Conservation (phyloP, 2,797 vertebrate genomes). For the Eleutherodactylus coqui region DNA sequence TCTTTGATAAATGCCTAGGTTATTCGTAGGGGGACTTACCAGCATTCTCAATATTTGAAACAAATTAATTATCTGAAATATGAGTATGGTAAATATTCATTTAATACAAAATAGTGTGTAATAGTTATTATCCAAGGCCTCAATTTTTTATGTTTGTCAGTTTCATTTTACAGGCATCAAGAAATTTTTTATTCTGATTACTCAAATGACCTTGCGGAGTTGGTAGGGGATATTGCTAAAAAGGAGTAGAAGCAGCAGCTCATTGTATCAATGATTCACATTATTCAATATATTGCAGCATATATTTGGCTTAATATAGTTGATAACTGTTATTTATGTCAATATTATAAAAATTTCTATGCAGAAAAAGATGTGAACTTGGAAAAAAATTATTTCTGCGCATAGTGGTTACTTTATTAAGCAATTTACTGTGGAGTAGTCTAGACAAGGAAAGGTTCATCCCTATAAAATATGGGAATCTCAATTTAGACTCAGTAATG, state of each 20-base stretch:
- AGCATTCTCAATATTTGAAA: neutral
- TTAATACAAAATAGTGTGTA: neutral
- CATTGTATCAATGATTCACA: neutral
- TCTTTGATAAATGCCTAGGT: neutral
- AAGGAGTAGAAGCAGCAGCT: neutral
- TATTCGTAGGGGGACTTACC: neutral
- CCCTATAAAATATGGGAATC: neutral
- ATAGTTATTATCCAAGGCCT: conserved; percentile 35
- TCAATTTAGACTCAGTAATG: too few relatives aligned
- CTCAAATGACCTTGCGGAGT: conserved; percentile 50
- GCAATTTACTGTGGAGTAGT: neutral
- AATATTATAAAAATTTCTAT: neutral
- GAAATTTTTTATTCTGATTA: conserved; percentile 25
- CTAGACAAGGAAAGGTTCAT: neutral
- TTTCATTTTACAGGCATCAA: conserved; percentile 38
- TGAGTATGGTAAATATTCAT: neutral
- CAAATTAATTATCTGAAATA: conserved; percentile 13
- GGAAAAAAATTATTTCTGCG: neutral
- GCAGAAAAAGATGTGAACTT: neutral
- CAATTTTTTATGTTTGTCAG: conserved; percentile 45
- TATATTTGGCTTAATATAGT: neutral
- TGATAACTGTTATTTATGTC: neutral
- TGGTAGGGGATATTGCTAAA: neutral
- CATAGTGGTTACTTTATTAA: neutral
- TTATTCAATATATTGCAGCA: neutral